These are phyloP conservation scores for Antedon mediterranea DNA, from an alignment of 53 echinoderm and acorn worm species.

Conservation along the genomic window DNA sequence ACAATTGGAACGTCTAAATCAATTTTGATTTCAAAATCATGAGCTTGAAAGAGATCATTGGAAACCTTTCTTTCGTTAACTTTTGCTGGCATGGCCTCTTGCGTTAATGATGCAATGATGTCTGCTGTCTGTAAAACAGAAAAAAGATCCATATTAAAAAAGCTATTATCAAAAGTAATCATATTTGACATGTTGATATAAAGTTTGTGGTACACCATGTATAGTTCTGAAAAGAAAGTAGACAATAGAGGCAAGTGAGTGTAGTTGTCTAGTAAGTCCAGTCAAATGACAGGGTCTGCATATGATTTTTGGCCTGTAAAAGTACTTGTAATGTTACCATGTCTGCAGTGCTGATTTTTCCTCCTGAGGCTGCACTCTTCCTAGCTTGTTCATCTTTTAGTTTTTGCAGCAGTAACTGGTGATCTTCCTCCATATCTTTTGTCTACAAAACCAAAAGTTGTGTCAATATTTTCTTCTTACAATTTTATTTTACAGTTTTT, in stretches of 20 bases:
- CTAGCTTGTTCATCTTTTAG: neutral
- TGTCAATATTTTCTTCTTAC: too few species aligned
- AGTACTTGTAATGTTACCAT: too few species aligned
- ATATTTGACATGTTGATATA: too few species aligned
- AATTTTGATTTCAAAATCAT: constrained; percentile 95
- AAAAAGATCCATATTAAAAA: too few species aligned
- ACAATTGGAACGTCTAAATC: constrained; percentile 70
- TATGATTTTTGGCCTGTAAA: too few species aligned
- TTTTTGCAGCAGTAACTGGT: neutral
- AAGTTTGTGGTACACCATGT: too few species aligned
- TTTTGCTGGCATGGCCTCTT: constrained; percentile 62
- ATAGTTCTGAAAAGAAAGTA: too few species aligned
- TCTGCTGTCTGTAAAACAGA: constrained; percentile 33
- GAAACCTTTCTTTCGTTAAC: constrained; percentile 84
- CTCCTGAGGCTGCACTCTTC: neutral
- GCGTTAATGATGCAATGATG: constrained; percentile 52
- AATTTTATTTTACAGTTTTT: too few species aligned
- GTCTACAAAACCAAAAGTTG: neutral
- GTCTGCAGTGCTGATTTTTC: neutral
- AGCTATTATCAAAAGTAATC: too few species aligned
- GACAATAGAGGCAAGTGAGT: too few species aligned
- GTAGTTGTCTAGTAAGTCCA: too few species aligned
- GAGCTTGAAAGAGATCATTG: constrained; percentile 84
- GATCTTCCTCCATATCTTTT: neutral
- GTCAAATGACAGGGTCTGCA: too few species aligned